Base-by-base conservation (phyloP, 1,140 invertebrate genomes). In the Chrysoperla carnea region DNA sequence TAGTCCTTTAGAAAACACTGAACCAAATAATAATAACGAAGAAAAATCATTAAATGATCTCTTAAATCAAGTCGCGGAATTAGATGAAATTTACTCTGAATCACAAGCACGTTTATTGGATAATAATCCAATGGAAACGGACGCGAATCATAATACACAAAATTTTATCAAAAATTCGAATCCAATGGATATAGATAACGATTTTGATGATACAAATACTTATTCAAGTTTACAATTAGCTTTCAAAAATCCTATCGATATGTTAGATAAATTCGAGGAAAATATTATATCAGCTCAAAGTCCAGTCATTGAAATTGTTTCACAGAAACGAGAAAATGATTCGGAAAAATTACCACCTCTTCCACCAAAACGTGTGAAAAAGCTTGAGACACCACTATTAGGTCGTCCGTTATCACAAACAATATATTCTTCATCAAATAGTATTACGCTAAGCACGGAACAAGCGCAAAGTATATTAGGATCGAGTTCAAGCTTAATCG, bases 171-270 rank as follows among this genome's bases (percentile, higher is more conserved):
- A 50, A 23, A 23, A 23, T 23, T 3, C 17, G 2, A 52, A 17
- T 39, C 46, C 13, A 38, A 64, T 73, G 58, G 64, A 69, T 6
- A 48, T 68, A 6, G 76, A 81, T 29, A 76, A 76, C 27, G 59
- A 58, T 29, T 77, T 82, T 46, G 74, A 77, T 49, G 82, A 85
- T 51, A 71, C 75, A 41, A 75, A 77, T 40, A 84, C 80, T 0
- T 87, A 88, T 46, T 81, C 80, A 0, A 87, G 83, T 53, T 59
- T 88, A 36, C 84, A 87, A 55, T 67, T 86, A 53, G 85, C 85
- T 1, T 88, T 87, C 68, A 85, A 81, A 61, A 86, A 88, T 63
- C 84, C 84, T 0, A 56, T 84, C 1, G 52, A 71, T 6, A 70
- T 82, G 23, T 51, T 64, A 40, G 64, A 72, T 54, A 27, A 51